Evolutionary conservation across 2,113 vertebrate genomes (phyloP).

Genomic region (Hoplias malabaricus): DNA sequence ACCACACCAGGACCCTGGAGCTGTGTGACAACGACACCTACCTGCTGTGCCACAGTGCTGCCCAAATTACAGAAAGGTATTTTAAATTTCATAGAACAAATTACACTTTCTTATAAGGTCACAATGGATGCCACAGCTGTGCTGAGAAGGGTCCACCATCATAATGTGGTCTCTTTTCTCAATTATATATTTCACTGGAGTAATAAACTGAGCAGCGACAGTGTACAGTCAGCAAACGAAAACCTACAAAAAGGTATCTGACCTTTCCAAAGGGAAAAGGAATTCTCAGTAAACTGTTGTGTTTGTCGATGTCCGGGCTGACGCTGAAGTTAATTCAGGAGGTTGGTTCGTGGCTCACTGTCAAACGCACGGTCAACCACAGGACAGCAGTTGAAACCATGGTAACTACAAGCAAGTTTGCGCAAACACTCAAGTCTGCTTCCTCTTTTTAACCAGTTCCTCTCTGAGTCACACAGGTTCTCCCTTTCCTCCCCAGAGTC

Average conservation of each 20-base stretch:
- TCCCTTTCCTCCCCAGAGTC: not conserved
- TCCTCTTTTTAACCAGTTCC: not conserved
- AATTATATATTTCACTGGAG: no score
- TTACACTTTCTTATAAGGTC: no score
- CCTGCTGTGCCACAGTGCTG: no score
- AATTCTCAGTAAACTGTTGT: not conserved
- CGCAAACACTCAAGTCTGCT: not conserved
- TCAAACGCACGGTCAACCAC: not conserved
- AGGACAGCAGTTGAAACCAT: conserved; percentile 25
- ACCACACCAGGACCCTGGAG: no score
- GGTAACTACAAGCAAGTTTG: conserved; percentile 12
- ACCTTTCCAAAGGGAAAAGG: not conserved
- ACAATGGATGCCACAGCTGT: no score
- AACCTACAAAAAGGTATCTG: no score
- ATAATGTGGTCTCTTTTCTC: no score
- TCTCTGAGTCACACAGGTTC: not conserved
- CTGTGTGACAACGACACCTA: no score
- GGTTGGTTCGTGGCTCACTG: not conserved
- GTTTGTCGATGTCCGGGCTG: conserved; percentile 6
- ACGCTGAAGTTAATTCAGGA: not conserved
- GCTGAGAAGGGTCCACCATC: no score
- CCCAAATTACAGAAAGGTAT: no score
- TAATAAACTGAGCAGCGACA: not conserved
- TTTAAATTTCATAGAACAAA: no score
- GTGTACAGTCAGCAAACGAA: no score